Percentiles rank a stretch among this genome's conserved stretches.
phyloP scores from a whole-genome alignment of 2,113 vertebrate species.

The Eonycteris spelaea region DNA sequence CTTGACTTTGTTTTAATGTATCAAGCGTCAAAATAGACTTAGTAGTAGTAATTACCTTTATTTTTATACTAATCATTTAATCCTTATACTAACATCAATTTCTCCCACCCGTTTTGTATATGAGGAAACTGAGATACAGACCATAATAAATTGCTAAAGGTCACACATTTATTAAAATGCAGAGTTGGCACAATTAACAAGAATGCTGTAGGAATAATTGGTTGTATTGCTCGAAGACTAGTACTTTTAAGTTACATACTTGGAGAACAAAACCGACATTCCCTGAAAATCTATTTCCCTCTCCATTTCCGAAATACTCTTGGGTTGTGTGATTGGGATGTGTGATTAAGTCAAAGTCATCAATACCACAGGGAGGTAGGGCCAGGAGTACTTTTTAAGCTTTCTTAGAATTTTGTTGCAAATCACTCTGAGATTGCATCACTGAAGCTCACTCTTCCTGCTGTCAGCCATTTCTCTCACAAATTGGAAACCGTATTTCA shows the following conservation, averaged over 20 bases:
- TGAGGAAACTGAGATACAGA: neutral
- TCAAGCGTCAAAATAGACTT: neutral
- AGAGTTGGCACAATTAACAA: neutral
- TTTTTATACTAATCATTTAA: neutral
- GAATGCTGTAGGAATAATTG: neutral
- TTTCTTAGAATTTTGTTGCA: neutral
- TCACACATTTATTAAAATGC: neutral
- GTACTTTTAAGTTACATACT: neutral
- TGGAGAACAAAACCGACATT: neutral
- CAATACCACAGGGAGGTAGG: neutral
- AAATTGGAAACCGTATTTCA: neutral
- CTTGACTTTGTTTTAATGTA: neutral
- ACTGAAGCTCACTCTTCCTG: neutral
- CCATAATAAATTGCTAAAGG: neutral
- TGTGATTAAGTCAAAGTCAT: neutral
- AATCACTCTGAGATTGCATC: neutral
- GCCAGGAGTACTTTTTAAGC: neutral
- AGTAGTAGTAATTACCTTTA: neutral
- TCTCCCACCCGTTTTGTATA: neutral
- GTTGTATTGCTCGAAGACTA: neutral
- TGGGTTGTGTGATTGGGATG: neutral
- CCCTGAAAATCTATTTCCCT: neutral
- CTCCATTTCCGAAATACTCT: neutral
- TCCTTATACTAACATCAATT: neutral
- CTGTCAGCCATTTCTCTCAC: neutral